Evolutionary conservation across 2,888 invertebrate species (phyloP), one percentile per base, ranked within the genome.

Genomic region (Amorpha juglandis): DNA sequence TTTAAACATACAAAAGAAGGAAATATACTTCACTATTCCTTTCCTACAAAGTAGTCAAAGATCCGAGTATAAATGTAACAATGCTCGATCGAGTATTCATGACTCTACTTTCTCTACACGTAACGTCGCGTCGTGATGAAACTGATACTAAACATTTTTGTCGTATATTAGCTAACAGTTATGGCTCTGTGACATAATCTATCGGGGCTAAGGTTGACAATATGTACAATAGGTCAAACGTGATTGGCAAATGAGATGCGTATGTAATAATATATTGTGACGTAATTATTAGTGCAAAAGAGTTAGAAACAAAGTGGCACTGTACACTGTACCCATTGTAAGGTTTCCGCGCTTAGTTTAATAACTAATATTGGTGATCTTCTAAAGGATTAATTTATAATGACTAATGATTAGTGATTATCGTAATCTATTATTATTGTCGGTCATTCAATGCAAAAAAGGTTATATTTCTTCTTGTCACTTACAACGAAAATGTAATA

Each of bases 191-290:
- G 82, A 86, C 78, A 79, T 82, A 83, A 86, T 71, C 75, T 82
- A 91, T 87, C 79, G 87, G 87, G 91, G 91, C 91, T 90, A 91
- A 92, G 91, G 92, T 91, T 91, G 88, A 53, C 63, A 52, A 35
- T 62, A 63, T 63, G 35, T 33, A 63, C 63, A 71, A 71, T 64
- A 69, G 67, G 67, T 47, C 67, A 68, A 58, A 65, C 64, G 64
- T 65, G 48, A 21, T 12, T 58, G 42, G 58, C 6, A 42, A 62
- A 66, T 65, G 62, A 63, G 55, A 67, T 69, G 58, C 67, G 66
- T 48, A 51, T 35, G 12, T 19, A 45, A 64, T 55, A 35, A 3
- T 35, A 35, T n/a, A 27, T 27, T 64, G 16, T 27, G 45, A 52
- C 45, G 35, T 35, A 55, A 2, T 42, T 6, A 55, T 55, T 55